These are phyloP conservation scores for Drosophila repleta DNA, from an alignment of 1,140 invertebrate species.

Conservation along the genomic window DNA sequence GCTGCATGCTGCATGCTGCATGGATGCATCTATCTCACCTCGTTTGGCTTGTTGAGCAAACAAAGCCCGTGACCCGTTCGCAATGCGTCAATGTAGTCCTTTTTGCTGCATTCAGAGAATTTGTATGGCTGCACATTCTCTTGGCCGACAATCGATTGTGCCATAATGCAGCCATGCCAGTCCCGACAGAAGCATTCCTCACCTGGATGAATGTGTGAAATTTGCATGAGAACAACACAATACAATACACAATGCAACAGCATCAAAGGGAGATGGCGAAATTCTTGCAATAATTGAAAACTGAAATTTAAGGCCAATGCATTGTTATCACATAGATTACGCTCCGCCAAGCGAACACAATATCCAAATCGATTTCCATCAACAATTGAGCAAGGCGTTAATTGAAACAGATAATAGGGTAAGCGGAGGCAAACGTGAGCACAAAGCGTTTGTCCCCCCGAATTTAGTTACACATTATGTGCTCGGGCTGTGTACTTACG, in stretches of 20 bases:
- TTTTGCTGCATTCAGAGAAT: conserved; percentile 94
- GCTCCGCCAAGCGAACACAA: too few species aligned
- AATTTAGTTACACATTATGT: too few species aligned
- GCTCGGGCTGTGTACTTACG: conserved; percentile 85
- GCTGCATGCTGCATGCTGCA: too few species aligned
- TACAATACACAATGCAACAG: conserved; percentile 5
- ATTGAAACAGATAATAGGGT: too few species aligned
- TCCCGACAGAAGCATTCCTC: conserved; percentile 93
- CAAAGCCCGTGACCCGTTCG: conserved; percentile 92
- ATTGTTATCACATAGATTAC: too few species aligned
- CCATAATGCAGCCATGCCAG: conserved; percentile 98
- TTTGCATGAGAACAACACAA: conserved; percentile 3
- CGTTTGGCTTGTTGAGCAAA: conserved; percentile 95
- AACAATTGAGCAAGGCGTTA: too few species aligned
- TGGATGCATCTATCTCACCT: conserved; percentile 86
- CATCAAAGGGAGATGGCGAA: not conserved
- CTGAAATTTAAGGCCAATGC: too few species aligned
- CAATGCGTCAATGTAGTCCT: conserved; percentile 93
- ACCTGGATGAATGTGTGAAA: conserved; percentile 42
- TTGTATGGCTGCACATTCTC: conserved; percentile 97
- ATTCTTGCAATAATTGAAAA: not conserved
- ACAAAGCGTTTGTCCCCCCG: too few species aligned
- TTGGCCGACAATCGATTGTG: conserved; percentile 94
- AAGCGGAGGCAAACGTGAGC: too few species aligned
- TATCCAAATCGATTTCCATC: too few species aligned